Evolutionary conservation across 2,888 invertebrate species (phyloP).

Genomic region (Polydrusus tereticollis): DNA sequence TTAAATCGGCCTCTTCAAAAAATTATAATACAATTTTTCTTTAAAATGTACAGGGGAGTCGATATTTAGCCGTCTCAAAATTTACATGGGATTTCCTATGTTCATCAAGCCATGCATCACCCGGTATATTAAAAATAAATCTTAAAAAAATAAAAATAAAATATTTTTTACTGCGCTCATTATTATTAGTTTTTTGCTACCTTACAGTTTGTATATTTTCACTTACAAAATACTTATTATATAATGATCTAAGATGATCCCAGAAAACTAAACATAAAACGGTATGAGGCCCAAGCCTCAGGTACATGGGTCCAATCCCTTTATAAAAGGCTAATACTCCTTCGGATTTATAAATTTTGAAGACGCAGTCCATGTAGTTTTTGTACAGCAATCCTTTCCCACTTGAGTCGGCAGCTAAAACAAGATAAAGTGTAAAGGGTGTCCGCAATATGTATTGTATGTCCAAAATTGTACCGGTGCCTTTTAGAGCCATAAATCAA

Average conservation of each 20-base stretch:
- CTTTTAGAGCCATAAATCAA: no score
- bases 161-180: not conserved
- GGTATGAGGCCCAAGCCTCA: constrained; percentile 92
- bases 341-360: constrained; percentile 82
- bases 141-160: not conserved
- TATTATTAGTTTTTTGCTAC: not conserved
- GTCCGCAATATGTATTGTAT: no score
- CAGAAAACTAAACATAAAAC: constrained; percentile 90
- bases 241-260: constrained; percentile 75
- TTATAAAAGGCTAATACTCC: constrained; percentile 89
- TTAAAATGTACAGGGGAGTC: no score
- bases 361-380: constrained; percentile 81
- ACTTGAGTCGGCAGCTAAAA: constrained; percentile 71
- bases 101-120: no score
- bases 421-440: not conserved
- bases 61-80: no score
- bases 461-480: no score
- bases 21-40: no score
- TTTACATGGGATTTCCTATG: no score
- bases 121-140: not conserved
- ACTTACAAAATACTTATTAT: constrained; percentile 30
- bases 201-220: not conserved
- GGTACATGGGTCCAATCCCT: constrained; percentile 88
- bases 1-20: no score
- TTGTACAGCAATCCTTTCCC: constrained; percentile 77